Evolutionary conservation across 2,113 vertebrate species (phyloP), one percentile per base, ranked within the genome.

Genomic region (Larimichthys polyactis): DNA sequence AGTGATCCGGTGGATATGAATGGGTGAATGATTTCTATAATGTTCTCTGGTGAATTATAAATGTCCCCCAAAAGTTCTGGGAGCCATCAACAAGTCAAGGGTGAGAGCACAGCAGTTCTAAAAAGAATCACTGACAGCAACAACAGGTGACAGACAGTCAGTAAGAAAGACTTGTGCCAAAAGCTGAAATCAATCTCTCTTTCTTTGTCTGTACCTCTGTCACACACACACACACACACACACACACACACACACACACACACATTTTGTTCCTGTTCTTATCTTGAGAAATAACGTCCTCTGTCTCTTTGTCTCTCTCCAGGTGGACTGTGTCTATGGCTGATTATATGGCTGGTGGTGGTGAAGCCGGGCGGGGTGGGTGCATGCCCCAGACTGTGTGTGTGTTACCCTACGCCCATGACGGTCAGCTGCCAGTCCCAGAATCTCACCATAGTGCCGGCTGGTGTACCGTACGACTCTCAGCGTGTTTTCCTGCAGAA

Each of bases 371-470:
- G 89, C 0, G 94, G 90, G 44, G 93, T 94, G 10, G 79, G 94
- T 40, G 92, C 96, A 82, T 99, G 98, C 87, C 98, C 98, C 15
- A 95, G 94, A 76, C 95, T 98, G 83, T 99, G 98, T 84, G 97
- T 98, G 89, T 99, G 98, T 95, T 99, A 99, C 93, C 95, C 96
- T n/a, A 95, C 96, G 32, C 98, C 98, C 54, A 97, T 98, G 95
- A 99, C 98, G 27, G 97, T 98, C 92, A 99, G 98, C 96, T 99
- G 98, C 94, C 97, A 99, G 94, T 98, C 98, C 79, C 97, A 97
- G 95, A 99, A 98, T 96, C 96, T 98, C 90, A 96, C 97, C 52
- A 94, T 95, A 0, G 97, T 99, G 79, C 98, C 98, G 2, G 90
- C 92, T 36, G 95, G 96, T 20, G 96, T 99, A 66, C 98, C 97